Evolutionary conservation across 2,113 vertebrate genomes (phyloP).

Genomic region (Corynorhinus townsendii): DNA sequence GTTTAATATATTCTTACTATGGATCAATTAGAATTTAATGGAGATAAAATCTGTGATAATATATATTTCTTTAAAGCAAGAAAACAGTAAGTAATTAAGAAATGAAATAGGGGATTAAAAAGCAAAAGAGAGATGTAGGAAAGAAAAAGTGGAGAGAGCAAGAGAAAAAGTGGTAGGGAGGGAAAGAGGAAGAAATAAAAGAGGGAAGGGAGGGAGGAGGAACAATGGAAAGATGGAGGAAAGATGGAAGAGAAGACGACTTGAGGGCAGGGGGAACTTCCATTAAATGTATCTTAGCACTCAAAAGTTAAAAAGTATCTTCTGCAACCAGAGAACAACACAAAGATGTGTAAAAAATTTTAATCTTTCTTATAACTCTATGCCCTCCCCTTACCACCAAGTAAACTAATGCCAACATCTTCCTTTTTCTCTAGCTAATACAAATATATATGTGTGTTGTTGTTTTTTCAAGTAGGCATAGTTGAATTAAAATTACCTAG

Average conservation of each 20-base stretch:
- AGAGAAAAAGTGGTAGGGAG: background rate
- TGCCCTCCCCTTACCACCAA: background rate
- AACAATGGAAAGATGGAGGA: too few relatives aligned
- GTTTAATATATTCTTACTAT: background rate
- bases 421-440: background rate
- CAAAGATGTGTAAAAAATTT: background rate
- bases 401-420: background rate
- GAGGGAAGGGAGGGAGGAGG: too few relatives aligned
- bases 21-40: background rate
- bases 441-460: background rate
- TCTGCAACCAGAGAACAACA: background rate
- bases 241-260: rapidly evolving
- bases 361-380: background rate
- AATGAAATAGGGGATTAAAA: background rate
- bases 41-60: background rate
- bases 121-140: background rate
- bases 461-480: background rate
- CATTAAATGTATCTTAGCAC: background rate
- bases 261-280: background rate
- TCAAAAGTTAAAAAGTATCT: background rate
- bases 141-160: background rate
- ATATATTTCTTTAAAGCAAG: background rate
- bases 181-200: background rate
- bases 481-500: background rate
- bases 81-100: background rate